Conservation (phyloP, 92 coral and sea anemone species). For the Epizoanthus rinbou region DNA sequence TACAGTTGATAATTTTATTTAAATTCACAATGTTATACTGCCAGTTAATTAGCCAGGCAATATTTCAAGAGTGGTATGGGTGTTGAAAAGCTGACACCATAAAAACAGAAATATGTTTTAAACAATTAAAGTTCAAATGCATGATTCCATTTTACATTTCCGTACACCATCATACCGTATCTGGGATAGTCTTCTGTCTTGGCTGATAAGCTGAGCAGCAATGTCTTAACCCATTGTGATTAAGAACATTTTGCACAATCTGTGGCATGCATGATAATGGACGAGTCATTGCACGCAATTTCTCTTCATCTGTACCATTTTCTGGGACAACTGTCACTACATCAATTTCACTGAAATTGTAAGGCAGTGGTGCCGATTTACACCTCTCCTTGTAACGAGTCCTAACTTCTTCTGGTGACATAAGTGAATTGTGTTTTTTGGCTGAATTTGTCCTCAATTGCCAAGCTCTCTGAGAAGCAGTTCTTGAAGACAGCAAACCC, state of each 20-base stretch:
- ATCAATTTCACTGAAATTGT: conserved; percentile 75
- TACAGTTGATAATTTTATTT: too few relatives aligned
- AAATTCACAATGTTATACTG: too few relatives aligned
- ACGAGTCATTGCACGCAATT: conserved; percentile 75
- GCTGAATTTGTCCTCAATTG: conserved; percentile 75
- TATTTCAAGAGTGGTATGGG: too few relatives aligned
- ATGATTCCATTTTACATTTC: too few relatives aligned
- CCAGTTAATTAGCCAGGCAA: too few relatives aligned
- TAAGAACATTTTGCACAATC: conserved; percentile 82
- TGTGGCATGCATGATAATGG: conserved; percentile 91
- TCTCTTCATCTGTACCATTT: conserved; percentile 69
- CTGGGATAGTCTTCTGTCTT: conserved; percentile 63
- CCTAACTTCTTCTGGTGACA: conserved; percentile 73
- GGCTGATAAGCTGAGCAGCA: conserved; percentile 86
- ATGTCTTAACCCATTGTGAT: conserved; percentile 80
- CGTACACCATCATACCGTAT: conserved; percentile 65
- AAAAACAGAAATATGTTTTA: too few relatives aligned
- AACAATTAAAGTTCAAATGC: too few relatives aligned
- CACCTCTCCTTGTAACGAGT: conserved; percentile 67
- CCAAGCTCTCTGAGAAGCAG: conserved; percentile 89
- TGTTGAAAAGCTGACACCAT: too few relatives aligned
- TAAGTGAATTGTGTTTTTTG: conserved; percentile 64
- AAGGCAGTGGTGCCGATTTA: conserved; percentile 90
- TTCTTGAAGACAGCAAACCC: conserved; percentile 36
- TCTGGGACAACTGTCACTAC: conserved; percentile 67